Evolutionary conservation across 2,888 invertebrate species (phyloP).

Genomic region (Metellina segmentata): DNA sequence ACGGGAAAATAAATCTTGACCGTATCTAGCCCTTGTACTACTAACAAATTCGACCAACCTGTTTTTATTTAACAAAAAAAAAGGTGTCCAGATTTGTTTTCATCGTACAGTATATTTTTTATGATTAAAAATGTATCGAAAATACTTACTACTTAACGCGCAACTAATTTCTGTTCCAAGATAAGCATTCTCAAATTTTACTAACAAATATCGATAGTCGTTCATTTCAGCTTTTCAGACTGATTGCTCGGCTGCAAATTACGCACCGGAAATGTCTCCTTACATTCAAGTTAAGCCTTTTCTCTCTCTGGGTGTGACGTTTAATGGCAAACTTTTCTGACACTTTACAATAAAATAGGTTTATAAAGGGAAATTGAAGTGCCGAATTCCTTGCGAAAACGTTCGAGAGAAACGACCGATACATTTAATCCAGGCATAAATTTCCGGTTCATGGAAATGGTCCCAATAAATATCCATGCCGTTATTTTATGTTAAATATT

Average conservation of each 20-base stretch:
- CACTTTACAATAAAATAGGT: neutral
- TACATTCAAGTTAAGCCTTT: neutral
- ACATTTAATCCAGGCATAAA: neutral
- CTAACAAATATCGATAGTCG: neutral
- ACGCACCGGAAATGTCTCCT: neutral
- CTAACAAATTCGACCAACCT: no score
- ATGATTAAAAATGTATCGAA: no score
- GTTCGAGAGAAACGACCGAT: neutral
- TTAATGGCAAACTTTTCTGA: neutral
- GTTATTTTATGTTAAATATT: neutral
- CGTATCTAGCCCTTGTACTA: no score
- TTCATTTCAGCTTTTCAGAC: neutral
- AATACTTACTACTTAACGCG: no score
- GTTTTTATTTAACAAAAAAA: no score
- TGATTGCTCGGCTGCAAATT: neutral
- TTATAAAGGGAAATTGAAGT: neutral
- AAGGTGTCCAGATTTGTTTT: no score
- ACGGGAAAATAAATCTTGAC: no score
- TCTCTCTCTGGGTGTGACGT: neutral
- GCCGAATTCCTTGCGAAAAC: neutral
- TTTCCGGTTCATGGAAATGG: neutral
- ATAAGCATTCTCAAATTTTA: no score
- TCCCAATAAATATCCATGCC: neutral
- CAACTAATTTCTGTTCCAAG: no score
- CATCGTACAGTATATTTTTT: no score